Conservation (phyloP, 2,888 invertebrate species). For the Monochamus alternatus region DNA sequence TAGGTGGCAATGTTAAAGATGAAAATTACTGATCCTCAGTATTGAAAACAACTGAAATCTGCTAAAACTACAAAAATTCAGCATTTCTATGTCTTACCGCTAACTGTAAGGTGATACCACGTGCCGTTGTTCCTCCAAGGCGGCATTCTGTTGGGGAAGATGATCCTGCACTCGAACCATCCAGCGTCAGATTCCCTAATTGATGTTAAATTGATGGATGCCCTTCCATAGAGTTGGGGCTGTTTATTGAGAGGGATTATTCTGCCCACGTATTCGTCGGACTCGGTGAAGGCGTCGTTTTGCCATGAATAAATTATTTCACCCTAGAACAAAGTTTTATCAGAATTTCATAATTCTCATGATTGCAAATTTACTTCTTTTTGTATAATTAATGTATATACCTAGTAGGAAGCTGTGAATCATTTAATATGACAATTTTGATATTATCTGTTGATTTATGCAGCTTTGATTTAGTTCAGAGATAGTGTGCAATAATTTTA, state of each 20-base stretch:
- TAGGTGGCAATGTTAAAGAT: too few relatives aligned
- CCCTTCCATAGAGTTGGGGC: constrained; percentile 73
- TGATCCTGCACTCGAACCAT: constrained; percentile 92
- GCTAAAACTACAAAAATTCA: background rate
- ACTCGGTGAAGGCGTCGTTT: constrained; percentile 80
- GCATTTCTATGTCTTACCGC: constrained; percentile 74
- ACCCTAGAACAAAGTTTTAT: constrained; percentile 73
- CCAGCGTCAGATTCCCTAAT: constrained; percentile 92
- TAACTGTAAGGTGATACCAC: constrained; percentile 90
- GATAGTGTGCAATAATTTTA: too few relatives aligned
- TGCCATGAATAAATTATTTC: constrained; percentile 88
- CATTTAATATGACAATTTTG: too few relatives aligned
- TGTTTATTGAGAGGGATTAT: constrained; percentile 76
- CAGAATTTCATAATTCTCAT: background rate
- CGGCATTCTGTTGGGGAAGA: constrained; percentile 91
- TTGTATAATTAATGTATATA: too few relatives aligned
- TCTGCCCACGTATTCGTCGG: constrained; percentile 82
- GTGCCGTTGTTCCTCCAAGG: constrained; percentile 90
- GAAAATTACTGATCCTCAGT: background rate
- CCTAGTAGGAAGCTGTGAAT: too few relatives aligned
- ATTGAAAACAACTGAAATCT: background rate
- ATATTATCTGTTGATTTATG: too few relatives aligned
- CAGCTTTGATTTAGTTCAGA: too few relatives aligned
- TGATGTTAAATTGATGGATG: constrained; percentile 88
- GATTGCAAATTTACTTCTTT: too few relatives aligned